phyloP scores from a whole-genome alignment of 2,888 invertebrate species.

The Invenusta paracnida region DNA sequence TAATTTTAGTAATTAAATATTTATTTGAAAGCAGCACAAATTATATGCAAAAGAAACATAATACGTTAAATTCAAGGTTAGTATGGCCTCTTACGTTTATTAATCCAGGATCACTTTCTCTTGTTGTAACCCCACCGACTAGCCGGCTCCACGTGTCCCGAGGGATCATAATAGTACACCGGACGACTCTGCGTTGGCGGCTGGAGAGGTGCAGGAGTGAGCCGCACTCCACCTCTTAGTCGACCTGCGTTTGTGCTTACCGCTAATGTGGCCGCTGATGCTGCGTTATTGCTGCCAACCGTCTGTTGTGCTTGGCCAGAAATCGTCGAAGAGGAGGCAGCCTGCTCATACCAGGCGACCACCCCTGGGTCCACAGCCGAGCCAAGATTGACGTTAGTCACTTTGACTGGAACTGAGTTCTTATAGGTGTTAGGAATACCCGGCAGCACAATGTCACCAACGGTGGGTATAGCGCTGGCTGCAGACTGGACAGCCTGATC shows the following conservation, averaged over 20 bases:
- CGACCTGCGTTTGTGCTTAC: slow-evolving; percentile 1
- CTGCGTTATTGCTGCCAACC: neutral
- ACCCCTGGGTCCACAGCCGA: neutral
- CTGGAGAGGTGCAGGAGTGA: slow-evolving; percentile 4
- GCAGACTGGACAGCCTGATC: slow-evolving; percentile 50
- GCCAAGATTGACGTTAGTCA: slow-evolving; percentile 4
- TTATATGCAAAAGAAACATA: too few relatives aligned
- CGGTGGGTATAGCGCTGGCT: slow-evolving; percentile 28
- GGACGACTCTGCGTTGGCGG: slow-evolving; percentile 7
- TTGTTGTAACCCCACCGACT: slow-evolving; percentile 36
- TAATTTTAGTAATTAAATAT: too few relatives aligned
- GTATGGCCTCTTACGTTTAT: too few relatives aligned
- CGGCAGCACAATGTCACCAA: slow-evolving; percentile 30
- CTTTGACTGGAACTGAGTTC: slow-evolving; percentile 27
- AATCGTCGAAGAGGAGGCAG: neutral
- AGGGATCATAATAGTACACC: slow-evolving; percentile 41
- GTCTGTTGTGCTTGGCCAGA: neutral
- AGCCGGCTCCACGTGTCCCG: slow-evolving; percentile 34
- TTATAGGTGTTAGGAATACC: slow-evolving; percentile 33
- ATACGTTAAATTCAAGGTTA: too few relatives aligned
- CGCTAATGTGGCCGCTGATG: neutral
- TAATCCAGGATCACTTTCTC: slow-evolving; percentile 37
- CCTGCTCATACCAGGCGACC: neutral
- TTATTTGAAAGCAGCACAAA: too few relatives aligned
- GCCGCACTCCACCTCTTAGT: neutral